Conservation (phyloP, 2,888 invertebrate species). For the Aspidapion aeneum region DNA sequence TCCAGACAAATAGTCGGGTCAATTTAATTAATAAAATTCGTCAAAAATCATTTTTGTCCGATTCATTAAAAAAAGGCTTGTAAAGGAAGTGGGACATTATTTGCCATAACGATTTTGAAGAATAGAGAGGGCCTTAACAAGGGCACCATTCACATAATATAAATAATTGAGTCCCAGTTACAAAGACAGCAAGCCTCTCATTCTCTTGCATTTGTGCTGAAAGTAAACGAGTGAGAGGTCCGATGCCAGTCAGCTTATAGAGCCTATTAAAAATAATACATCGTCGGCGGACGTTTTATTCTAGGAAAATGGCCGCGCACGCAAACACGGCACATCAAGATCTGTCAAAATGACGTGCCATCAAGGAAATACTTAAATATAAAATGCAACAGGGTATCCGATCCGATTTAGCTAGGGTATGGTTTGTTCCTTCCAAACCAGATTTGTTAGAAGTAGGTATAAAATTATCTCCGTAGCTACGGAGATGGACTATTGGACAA, state of each 20-base stretch:
- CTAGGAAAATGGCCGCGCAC: constrained; percentile 34
- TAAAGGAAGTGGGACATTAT: constrained; percentile 2
- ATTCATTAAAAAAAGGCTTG: not conserved
- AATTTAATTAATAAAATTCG: too few species aligned
- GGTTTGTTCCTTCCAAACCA: not conserved
- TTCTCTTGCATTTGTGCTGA: too few species aligned
- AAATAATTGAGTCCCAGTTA: too few species aligned
- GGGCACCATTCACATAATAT: too few species aligned
- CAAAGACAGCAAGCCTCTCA: too few species aligned
- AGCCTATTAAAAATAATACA: constrained; percentile 29
- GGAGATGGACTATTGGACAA: too few species aligned
- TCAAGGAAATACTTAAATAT: not conserved
- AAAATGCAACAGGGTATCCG: not conserved
- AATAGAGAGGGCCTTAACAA: not conserved
- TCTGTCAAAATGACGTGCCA: constrained; percentile 33
- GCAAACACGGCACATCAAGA: constrained; percentile 35
- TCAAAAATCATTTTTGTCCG: too few species aligned
- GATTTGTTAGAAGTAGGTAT: too few species aligned
- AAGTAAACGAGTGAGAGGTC: too few species aligned
- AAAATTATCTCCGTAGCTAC: too few species aligned
- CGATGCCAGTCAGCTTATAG: too few species aligned
- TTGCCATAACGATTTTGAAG: constrained; percentile 3
- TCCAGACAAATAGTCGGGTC: too few species aligned
- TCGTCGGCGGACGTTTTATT: constrained; percentile 34
- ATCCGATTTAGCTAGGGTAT: not conserved